Base-by-base conservation (phyloP, 2,888 invertebrate genomes). In the Teinopalpus imperialis region DNA sequence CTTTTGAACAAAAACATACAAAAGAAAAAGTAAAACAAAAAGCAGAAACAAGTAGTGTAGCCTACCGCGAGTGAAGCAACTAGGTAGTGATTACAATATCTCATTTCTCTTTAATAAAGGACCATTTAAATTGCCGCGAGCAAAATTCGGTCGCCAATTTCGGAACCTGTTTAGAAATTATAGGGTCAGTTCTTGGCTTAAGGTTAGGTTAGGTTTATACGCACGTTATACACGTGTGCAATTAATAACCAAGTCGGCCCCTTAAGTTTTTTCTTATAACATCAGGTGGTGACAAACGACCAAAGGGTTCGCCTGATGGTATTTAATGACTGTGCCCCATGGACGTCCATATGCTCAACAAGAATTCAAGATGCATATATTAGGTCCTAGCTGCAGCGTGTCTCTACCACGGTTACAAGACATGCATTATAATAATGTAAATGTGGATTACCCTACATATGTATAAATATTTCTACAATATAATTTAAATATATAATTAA, bases 101-200 rank as follows among this genome's bases (percentile, higher is more conserved):
- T 81, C 75, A 81, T 81, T 81, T 83, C 66, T 74, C 75, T 78
- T 76, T 73, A 75, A 80, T 81, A 75, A 77, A 74, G 66, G 72
- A 69, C 65, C 74, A 77, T 80, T 83, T 82, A 76, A 79, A 81
- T 57, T 57, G 69, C 85, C 80, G 63, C 67, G 54, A 76, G 86
- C 81, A 57, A 67, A 67, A 69, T 74, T 69, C 73, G 73, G 76
- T 78, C 77, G 83, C 82, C 85, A 86, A 83, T 87, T 87, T 87
- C 61, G 72, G 73, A 86, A 86, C 87, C 81, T 69, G 87, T 86
- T 88, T 86, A 86, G 85, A 87, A 87, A 88, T 88, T 88, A 88
- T 81, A 88, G 82, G 86, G 85, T 77, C 75, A 80, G 69, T 56
- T 62, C 63, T 57, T 49, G 61, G 61, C 61, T 61, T 57, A 68